phyloP scores from a whole-genome alignment of 2,888 invertebrate genomes.

The Plebejus melissa region DNA sequence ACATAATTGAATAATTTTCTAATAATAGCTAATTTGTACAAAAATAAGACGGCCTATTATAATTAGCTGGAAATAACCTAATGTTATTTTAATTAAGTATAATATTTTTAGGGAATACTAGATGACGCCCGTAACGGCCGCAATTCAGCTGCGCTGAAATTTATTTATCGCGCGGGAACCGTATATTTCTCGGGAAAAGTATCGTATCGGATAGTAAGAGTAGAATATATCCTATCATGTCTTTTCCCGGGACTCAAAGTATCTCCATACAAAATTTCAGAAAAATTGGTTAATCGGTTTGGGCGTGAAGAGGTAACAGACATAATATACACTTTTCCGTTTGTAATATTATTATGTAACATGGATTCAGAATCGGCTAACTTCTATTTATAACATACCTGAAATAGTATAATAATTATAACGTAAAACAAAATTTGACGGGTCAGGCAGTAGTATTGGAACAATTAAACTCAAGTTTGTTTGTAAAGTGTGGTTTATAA shows the following conservation, averaged over 20 bases:
- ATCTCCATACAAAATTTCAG: not conserved
- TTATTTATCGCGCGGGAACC: too few relatives aligned
- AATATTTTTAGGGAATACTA: not conserved
- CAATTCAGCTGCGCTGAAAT: not conserved
- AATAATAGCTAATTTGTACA: not conserved
- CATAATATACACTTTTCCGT: too few relatives aligned
- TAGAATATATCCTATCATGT: too few relatives aligned
- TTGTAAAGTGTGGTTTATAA: not conserved
- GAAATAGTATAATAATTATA: too few relatives aligned
- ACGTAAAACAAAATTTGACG: too few relatives aligned
- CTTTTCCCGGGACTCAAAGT: not conserved
- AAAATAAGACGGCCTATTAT: not conserved
- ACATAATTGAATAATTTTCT: not conserved
- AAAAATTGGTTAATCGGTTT: not conserved
- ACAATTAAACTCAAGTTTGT: too few relatives aligned
- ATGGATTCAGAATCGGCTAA: too few relatives aligned
- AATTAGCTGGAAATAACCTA: not conserved
- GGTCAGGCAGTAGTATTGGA: too few relatives aligned
- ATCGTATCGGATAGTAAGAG: too few relatives aligned
- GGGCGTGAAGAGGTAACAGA: too few relatives aligned
- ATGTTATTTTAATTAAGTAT: not conserved
- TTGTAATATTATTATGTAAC: too few relatives aligned
- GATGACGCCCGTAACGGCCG: not conserved
- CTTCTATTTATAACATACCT: too few relatives aligned
- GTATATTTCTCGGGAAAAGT: not conserved